Evolutionary conservation across 2,888 invertebrate genomes (phyloP).

Genomic region (Cheiracanthium punctorium): DNA sequence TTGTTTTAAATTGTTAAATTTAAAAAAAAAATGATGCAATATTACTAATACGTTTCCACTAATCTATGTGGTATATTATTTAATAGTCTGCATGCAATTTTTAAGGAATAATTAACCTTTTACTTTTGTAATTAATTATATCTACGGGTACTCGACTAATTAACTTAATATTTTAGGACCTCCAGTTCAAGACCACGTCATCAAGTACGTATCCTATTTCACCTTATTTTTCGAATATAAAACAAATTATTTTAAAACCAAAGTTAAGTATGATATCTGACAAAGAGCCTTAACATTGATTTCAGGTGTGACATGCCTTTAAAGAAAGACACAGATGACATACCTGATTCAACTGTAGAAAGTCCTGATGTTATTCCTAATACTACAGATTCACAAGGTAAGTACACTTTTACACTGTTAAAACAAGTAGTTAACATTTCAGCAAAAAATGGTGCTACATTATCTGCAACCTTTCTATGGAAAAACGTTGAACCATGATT

Average conservation of each 20-base stretch:
- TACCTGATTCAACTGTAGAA: conserved; percentile 61
- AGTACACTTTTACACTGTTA: too few species aligned
- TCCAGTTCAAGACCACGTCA: conserved; percentile 47
- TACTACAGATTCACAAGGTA: conserved; percentile 64
- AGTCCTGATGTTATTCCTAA: conserved; percentile 67
- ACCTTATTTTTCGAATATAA: background rate
- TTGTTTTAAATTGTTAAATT: too few species aligned
- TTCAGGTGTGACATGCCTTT: conserved; percentile 59
- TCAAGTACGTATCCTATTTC: conserved; percentile 44
- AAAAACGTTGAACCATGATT: too few species aligned
- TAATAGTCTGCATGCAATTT: too few species aligned
- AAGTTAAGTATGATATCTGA: background rate
- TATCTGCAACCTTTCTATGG: too few species aligned
- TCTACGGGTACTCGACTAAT: too few species aligned
- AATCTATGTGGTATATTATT: too few species aligned
- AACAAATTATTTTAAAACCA: background rate
- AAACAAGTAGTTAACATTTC: background rate
- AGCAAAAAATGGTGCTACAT: too few species aligned
- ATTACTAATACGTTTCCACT: too few species aligned
- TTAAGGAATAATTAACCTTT: too few species aligned
- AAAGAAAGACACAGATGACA: conserved; percentile 62
- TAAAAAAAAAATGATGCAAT: too few species aligned
- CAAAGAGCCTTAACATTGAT: background rate
- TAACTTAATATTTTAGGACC: conserved; percentile 40
- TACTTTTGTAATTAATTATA: too few species aligned